Conservation (phyloP, 1,140 invertebrate genomes). For the Eurosta solidaginis region DNA sequence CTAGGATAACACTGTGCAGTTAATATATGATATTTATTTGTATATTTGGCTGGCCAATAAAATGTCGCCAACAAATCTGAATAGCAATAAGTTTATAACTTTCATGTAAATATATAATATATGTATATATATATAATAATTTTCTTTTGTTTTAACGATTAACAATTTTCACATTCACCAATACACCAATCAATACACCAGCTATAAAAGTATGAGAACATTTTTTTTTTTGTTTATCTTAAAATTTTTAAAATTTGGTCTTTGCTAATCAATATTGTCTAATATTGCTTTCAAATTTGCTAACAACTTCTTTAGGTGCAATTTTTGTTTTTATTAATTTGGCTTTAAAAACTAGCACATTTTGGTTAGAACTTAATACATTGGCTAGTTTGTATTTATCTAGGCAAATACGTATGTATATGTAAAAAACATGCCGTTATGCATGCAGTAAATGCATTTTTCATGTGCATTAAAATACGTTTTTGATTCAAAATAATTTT, state of each 20-base stretch:
- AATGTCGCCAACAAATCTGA: conserved; percentile 19
- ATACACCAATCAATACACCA: no score
- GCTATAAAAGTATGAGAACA: neutral
- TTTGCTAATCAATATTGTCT: neutral
- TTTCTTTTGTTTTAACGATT: no score
- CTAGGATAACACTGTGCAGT: conserved; percentile 19
- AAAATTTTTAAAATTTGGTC: neutral
- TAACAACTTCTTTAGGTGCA: neutral
- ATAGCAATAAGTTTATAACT: neutral
- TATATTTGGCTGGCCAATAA: neutral
- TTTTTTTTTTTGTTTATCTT: neutral
- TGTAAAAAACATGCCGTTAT: conserved; percentile 7
- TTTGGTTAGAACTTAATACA: neutral
- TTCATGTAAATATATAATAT: neutral
- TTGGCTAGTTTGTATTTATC: neutral
- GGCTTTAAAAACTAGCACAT: neutral
- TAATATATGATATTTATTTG: neutral
- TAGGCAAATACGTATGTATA: neutral
- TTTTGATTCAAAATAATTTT: neutral
- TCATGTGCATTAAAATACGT: neutral
- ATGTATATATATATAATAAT: neutral
- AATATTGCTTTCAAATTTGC: conserved; percentile 23
- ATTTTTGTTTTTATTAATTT: neutral
- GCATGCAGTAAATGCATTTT: conserved; percentile 4
- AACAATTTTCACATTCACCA: no score